Base-by-base conservation (phyloP, 2,797 vertebrate genomes). In the Coreius guichenoti region DNA sequence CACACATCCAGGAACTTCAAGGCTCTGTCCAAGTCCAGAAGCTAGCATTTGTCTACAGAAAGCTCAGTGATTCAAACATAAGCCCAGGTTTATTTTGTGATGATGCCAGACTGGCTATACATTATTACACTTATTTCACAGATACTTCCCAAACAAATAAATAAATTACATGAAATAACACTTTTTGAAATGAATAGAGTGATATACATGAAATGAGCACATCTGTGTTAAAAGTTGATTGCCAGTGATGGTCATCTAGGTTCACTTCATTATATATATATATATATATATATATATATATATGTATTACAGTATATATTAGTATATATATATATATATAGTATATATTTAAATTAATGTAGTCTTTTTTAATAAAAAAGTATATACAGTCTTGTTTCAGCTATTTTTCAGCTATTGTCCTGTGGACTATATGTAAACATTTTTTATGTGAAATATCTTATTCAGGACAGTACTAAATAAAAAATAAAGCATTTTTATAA, bases 21-120 rank as follows among this genome's bases (percentile, higher is more conserved):
- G 61, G 54, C 63, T 47, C 73, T 14, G 7, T 39, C n/a, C 51
- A 78, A 58, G 26, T 88, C 80, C 39, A 75, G 43, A n/a, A 80
- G 43, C 51, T 45, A 58, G n/a, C 70, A 47, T 73, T 78, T 85
- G 72, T 56, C 19, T 39, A 56, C 47, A 82, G 76, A 58, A 51
- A 78, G 39, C 29, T 9, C 36, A 31, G 75, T 70, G 39, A 51
- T 58, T 69, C 61, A 75, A 23, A 33, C 29, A 43, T 33, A 36
- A 69, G 6, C 7, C 12, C 36, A n/a, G 31, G 21, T 77, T 61
- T 3, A 61, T 78, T 61, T 61, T 43, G 21, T 13, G 23, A 2
- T 29, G 8, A 68, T 0, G 1, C 9, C 8, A 73, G n/a, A 47
- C 69, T 47, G 14, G 13, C 23, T 72, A 23, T 16, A 72, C 69